These are phyloP conservation scores for Saccopteryx leptura DNA, from an alignment of 2,113 vertebrate species.

Conservation along the genomic window DNA sequence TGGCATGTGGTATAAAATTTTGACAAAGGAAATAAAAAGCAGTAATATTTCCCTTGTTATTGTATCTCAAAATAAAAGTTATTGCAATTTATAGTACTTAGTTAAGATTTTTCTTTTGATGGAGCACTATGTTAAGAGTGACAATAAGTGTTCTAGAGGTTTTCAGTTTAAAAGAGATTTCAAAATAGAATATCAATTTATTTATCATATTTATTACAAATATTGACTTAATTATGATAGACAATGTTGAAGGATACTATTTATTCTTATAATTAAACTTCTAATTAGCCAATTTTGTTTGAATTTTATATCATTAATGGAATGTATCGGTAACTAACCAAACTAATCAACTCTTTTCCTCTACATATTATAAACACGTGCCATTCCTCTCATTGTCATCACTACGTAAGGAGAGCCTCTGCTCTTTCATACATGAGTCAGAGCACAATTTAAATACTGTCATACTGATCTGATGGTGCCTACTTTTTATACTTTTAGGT, in stretches of 20 bases:
- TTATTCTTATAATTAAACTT: slow-evolving; percentile 73
- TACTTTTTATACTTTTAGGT: neutral
- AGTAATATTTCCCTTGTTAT: neutral
- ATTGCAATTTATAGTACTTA: neutral
- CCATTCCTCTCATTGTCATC: neutral
- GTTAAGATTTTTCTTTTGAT: neutral
- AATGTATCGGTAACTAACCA: slow-evolving; percentile 59
- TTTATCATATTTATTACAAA: slow-evolving; percentile 43
- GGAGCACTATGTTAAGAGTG: neutral
- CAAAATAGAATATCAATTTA: neutral
- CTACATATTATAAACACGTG: slow-evolving; percentile 32
- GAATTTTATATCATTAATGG: slow-evolving; percentile 65
- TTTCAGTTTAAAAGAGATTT: slow-evolving; percentile 38
- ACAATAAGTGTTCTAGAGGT: neutral
- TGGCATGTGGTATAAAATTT: neutral
- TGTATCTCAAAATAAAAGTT: neutral
- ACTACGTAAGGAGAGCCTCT: neutral
- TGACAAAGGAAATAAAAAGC: neutral
- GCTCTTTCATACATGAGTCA: neutral
- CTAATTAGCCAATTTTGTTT: slow-evolving; percentile 57
- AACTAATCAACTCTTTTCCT: slow-evolving; percentile 41
- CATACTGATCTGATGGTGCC: neutral
- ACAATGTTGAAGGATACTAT: slow-evolving; percentile 57
- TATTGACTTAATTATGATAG: slow-evolving; percentile 53
- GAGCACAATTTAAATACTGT: neutral